Evolutionary conservation across 2,113 vertebrate species (phyloP).

Genomic region (Mobula hypostoma): DNA sequence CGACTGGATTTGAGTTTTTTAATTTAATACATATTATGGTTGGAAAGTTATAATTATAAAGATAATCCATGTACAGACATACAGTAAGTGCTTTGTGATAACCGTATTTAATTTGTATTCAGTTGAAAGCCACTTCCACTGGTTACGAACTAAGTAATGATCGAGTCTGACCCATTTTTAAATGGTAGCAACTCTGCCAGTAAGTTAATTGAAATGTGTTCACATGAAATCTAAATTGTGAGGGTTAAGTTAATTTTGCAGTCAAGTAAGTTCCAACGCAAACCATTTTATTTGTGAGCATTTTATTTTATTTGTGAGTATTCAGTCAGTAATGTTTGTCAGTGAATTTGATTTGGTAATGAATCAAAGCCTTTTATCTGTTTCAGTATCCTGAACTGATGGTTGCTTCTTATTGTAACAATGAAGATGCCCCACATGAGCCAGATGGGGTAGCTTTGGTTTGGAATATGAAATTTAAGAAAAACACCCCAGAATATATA

Average conservation of each 20-base stretch:
- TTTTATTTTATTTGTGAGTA: background rate
- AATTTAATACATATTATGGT: background rate
- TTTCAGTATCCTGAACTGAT: slow-evolving; percentile 85
- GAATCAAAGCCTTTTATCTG: slow-evolving; percentile 27
- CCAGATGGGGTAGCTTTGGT: slow-evolving; percentile 90
- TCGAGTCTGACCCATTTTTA: background rate
- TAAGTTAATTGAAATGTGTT: background rate
- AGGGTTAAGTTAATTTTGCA: background rate
- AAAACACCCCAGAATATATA: slow-evolving; percentile 90
- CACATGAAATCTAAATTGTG: background rate
- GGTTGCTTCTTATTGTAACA: slow-evolving; percentile 96
- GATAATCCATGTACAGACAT: background rate
- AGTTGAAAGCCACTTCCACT: background rate
- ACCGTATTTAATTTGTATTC: background rate
- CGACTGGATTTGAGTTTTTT: slow-evolving; percentile 2
- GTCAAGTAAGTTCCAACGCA: background rate
- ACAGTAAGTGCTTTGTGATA: background rate
- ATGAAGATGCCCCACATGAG: slow-evolving; percentile 92
- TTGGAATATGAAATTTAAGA: slow-evolving; percentile 99
- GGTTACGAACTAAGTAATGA: background rate
- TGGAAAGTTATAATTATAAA: background rate
- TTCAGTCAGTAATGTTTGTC: background rate
- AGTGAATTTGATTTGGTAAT: background rate
- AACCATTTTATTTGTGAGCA: background rate
- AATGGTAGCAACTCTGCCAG: background rate